phyloP scores from a whole-genome alignment of 1,140 invertebrate genomes.

The Campoletis sonorensis region DNA sequence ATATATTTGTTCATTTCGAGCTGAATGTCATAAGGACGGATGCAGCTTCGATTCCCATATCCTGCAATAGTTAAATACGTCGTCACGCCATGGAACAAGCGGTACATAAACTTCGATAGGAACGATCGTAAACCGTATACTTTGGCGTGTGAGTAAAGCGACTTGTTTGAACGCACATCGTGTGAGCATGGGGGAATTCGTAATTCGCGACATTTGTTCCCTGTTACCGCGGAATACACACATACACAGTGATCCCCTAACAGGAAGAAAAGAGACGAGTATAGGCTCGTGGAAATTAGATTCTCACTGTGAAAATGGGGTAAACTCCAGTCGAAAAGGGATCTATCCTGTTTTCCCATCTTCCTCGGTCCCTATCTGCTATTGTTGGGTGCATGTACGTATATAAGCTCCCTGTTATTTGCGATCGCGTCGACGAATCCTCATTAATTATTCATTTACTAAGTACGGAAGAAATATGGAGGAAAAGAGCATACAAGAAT shows the following conservation, averaged over 20 bases:
- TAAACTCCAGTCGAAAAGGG: slow-evolving; percentile 52
- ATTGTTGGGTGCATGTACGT: background rate
- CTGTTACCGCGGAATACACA: slow-evolving; percentile 60
- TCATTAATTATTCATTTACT: slow-evolving; percentile 37
- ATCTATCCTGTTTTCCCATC: background rate
- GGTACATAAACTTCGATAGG: slow-evolving; percentile 48
- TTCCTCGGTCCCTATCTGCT: background rate
- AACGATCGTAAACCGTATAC: slow-evolving; percentile 41
- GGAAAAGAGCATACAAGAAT: slow-evolving; percentile 2
- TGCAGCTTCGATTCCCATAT: background rate
- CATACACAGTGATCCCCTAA: background rate
- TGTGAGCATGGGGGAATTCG: slow-evolving; percentile 61
- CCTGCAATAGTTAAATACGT: background rate
- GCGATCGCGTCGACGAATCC: slow-evolving; percentile 26
- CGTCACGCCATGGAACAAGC: background rate
- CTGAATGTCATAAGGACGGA: slow-evolving; percentile 20
- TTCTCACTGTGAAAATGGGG: slow-evolving; percentile 60
- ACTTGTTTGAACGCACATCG: slow-evolving; percentile 49
- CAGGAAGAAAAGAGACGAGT: slow-evolving; percentile 29
- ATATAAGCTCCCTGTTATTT: background rate
- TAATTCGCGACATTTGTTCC: slow-evolving; percentile 71
- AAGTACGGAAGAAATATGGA: slow-evolving; percentile 13
- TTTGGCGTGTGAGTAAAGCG: slow-evolving; percentile 21
- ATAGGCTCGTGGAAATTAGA: slow-evolving; percentile 46
- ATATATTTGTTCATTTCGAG: background rate